Evolutionary conservation across 1,140 invertebrate species (phyloP).

Genomic region (Lordiphosa clarofinis): DNA sequence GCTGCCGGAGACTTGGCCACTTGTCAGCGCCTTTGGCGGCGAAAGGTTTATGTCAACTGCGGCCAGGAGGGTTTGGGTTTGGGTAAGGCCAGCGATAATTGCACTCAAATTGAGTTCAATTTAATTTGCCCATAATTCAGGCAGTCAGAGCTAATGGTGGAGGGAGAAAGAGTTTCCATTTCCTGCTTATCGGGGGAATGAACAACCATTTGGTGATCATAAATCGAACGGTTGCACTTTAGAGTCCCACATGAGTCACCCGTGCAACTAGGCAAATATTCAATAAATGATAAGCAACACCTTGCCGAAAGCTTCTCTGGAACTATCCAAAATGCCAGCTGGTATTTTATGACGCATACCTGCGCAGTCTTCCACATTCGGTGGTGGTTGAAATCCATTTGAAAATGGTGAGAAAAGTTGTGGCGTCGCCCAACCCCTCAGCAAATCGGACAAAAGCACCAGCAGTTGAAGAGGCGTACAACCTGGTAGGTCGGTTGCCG

Average conservation of each 20-base stretch:
- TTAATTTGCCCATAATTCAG: conserved; percentile 50
- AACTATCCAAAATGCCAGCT: conserved; percentile 49
- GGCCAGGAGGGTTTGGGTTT: conserved; percentile 9
- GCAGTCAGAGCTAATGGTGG: conserved; percentile 28
- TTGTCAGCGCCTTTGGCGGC: conserved; percentile 67
- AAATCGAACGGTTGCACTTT: conserved; percentile 32
- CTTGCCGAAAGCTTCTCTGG: conserved; percentile 7
- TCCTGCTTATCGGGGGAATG: conserved; percentile 41
- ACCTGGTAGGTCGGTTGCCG: conserved; percentile 32
- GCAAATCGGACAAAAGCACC: conserved; percentile 61
- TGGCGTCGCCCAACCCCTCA: conserved; percentile 35
- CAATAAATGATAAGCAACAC: conserved; percentile 16
- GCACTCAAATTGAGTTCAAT: conserved; percentile 41
- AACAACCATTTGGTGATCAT: conserved; percentile 15
- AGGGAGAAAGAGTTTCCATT: conserved; percentile 25
- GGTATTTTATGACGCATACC: conserved; percentile 45
- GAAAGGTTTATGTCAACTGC: conserved; percentile 74
- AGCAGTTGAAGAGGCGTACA: conserved; percentile 45
- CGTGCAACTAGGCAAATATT: conserved; percentile 1
- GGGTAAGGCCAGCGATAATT: conserved; percentile 33
- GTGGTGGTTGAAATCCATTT: conserved; percentile 47
- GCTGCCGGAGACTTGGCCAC: conserved; percentile 38
- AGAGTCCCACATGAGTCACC: not conserved
- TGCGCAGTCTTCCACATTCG: conserved; percentile 45
- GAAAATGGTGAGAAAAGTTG: conserved; percentile 45